Base-by-base conservation (phyloP, 2,797 vertebrate species). In the Geotria australis region DNA sequence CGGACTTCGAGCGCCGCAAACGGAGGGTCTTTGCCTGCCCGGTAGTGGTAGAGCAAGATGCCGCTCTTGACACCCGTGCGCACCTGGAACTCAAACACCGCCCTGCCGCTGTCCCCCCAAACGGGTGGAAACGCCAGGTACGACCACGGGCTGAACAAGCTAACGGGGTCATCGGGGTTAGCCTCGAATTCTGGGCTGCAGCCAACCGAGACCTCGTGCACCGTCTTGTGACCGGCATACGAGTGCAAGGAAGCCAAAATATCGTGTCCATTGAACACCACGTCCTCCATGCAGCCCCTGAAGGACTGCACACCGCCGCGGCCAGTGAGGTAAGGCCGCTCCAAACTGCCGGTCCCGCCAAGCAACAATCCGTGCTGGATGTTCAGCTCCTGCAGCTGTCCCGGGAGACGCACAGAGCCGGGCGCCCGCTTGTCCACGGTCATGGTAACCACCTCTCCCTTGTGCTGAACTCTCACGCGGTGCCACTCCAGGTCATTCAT, bases 71-170 rank as follows among this genome's bases (percentile, higher is more conserved):
- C 68, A 58, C 72, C 75, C 5, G 79, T 81, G 66, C 79, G 79
- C 47, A 88, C 60, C 7, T 72, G 58, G 67, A 64, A 85, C 61
- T 83, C 69, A 12, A 85, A 73, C 4, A 64, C 12, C 7, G 73
- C 73, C 14, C 73, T 73, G 2, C 68, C 59, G 4, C 66, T 70
- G 47, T 67, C 11, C 2, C 66, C 74, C 79, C 77, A 83, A 1
- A 66, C 12, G 7, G 12, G 58, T 12, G 79, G 73, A 63, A 91
- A 71, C 47, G 76, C 74, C 63, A 88, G 58, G 48, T 77, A 93
- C 45, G 83, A 84, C 63, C 73, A 78, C 9, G 85, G 83, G 65
- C 83, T 95, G 66, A 91, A 93, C 66, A 93, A 85, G 70, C 75
- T 89, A 60, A 93, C 70, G 2, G 83, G 68, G 14, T 91, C 79